These are phyloP conservation scores for Zelleria hepariella DNA, from an alignment of 2,888 invertebrate species.

Conservation along the genomic window DNA sequence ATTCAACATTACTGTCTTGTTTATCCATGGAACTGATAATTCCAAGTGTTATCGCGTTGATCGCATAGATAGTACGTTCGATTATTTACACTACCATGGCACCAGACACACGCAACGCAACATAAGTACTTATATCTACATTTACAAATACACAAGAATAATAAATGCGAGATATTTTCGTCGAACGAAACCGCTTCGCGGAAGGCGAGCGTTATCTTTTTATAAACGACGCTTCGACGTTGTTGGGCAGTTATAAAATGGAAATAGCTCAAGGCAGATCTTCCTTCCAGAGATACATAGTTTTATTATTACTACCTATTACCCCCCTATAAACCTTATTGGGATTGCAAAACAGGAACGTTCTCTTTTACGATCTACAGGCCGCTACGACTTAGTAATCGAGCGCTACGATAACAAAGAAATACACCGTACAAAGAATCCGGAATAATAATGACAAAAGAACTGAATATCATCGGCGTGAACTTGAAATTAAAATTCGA, in stretches of 20 bases:
- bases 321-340: background rate
- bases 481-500: constrained; percentile 37
- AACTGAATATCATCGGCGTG: constrained; percentile 16
- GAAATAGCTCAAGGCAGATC: constrained; percentile 18
- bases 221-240: constrained; percentile 17
- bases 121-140: background rate
- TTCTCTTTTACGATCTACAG: background rate
- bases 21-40: background rate
- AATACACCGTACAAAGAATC: background rate
- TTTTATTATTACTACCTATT: background rate
- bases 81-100: background rate
- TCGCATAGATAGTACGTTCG: background rate
- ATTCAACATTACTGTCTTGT: background rate
- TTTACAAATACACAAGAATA: background rate
- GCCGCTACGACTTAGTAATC: background rate
- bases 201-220: constrained; percentile 19
- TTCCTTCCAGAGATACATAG: background rate
- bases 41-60: background rate
- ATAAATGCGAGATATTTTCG: constrained; percentile 4
- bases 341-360: background rate
- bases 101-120: background rate
- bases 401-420: background rate
- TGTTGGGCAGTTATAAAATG: constrained; percentile 26
- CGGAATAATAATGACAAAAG: background rate
- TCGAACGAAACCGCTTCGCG: constrained; percentile 11